Evolutionary conservation across 2,797 vertebrate species (phyloP).

Genomic region (Aythya fuligula): DNA sequence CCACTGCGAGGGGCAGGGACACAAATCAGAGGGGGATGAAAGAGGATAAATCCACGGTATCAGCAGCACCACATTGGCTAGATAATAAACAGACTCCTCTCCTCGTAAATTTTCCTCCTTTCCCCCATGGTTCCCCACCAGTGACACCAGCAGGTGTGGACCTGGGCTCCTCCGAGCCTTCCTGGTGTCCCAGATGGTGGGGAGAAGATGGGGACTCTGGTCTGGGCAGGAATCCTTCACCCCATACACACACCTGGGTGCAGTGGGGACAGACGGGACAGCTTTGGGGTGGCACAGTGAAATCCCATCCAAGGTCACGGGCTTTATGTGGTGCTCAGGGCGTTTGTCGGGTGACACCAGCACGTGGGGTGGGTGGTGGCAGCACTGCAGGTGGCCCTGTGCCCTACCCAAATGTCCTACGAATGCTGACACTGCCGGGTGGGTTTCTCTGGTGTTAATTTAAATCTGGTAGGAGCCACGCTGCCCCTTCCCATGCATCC

Average conservation of each 20-base stretch:
- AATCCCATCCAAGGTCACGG: background rate
- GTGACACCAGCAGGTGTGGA: background rate
- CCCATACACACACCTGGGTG: too few species aligned
- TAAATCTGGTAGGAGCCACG: background rate
- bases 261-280: background rate
- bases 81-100: constrained; percentile 81
- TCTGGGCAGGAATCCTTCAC: background rate
- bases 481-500: background rate
- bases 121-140: background rate
- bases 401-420: accelerated
- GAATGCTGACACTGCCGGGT: background rate
- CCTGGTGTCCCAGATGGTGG: background rate
- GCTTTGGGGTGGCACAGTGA: background rate
- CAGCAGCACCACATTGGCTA: constrained; percentile 75
- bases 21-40: constrained; percentile 80
- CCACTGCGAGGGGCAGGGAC: constrained; percentile 56
- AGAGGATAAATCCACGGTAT: constrained; percentile 80
- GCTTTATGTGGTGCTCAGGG: background rate
- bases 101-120: constrained; percentile 75
- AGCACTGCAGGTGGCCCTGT: background rate
- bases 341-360: background rate
- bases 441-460: background rate
- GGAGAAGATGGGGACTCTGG: background rate
- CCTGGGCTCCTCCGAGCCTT: background rate
- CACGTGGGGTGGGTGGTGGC: accelerated